These are phyloP conservation scores for Rhynchopsitta pachyrhyncha DNA, from an alignment of 2,113 vertebrate genomes.

Conservation along the genomic window DNA sequence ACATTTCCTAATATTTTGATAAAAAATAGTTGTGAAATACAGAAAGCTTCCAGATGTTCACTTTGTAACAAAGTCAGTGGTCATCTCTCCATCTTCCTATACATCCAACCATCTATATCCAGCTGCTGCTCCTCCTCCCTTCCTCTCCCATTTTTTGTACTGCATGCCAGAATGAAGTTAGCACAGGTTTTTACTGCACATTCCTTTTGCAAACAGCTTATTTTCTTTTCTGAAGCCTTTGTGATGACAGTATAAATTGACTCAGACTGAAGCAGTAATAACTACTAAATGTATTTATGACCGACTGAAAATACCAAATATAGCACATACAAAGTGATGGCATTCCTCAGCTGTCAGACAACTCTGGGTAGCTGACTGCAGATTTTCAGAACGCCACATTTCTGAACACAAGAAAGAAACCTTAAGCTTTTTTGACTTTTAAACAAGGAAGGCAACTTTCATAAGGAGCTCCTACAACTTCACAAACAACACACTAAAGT, in stretches of 20 bases:
- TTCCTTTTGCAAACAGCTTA: not conserved
- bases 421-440: not conserved
- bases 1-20: not conserved
- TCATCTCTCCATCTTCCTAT: not conserved
- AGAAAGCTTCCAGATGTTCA: not conserved
- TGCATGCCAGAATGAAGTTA: not conserved
- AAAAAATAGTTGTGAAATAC: not conserved
- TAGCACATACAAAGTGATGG: accelerated
- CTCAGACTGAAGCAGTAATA: not conserved
- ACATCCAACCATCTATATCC: too few relatives aligned
- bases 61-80: not conserved
- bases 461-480: not conserved
- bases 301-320: not conserved
- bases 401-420: not conserved
- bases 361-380: not conserved
- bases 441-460: not conserved
- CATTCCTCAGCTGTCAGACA: not conserved
- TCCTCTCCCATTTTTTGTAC: not conserved
- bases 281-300: not conserved
- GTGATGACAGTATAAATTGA: not conserved
- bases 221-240: not conserved
- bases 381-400: not conserved
- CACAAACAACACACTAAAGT: not conserved
- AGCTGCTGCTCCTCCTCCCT: not conserved
- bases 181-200: not conserved